These are phyloP conservation scores for Crocidura indochinensis DNA, from an alignment of 2,797 vertebrate species.

Conservation along the genomic window DNA sequence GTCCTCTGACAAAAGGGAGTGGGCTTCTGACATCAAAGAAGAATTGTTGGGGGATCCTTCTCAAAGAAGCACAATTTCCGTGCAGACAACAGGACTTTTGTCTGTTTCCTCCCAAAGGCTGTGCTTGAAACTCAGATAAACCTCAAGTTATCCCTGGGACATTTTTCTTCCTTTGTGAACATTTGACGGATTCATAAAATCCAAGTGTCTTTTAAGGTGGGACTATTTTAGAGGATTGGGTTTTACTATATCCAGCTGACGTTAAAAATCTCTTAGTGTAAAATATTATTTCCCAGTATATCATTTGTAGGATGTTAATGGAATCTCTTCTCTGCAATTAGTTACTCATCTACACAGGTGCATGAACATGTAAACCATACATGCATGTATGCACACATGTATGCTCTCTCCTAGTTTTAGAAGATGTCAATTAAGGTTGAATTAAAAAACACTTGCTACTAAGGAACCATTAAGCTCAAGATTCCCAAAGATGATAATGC, in stretches of 20 bases:
- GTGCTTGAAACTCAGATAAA: background rate
- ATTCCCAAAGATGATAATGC: background rate
- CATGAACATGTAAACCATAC: too few relatives aligned
- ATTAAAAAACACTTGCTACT: background rate
- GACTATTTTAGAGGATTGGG: background rate
- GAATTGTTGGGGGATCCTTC: background rate
- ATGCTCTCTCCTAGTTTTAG: background rate
- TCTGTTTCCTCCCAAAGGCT: conserved; percentile 27
- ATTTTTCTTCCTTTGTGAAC: conserved; percentile 11
- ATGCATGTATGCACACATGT: too few relatives aligned
- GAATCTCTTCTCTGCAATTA: background rate
- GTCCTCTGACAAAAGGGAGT: conserved; percentile 10
- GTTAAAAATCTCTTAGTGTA: conserved; percentile 44
- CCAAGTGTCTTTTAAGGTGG: background rate
- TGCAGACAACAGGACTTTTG: conserved; percentile 67
- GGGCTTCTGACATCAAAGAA: conserved; percentile 45
- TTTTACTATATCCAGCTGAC: conserved; percentile 35
- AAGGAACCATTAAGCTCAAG: background rate
- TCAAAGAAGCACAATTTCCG: background rate
- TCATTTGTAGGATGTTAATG: background rate
- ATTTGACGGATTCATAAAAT: conserved; percentile 17
- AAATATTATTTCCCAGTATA: conserved; percentile 5
- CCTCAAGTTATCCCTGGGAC: background rate
- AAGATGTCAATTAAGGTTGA: background rate
- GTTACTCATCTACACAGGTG: background rate